Conservation (phyloP, 2,888 invertebrate genomes). For the Vandiemenella viatica region DNA sequence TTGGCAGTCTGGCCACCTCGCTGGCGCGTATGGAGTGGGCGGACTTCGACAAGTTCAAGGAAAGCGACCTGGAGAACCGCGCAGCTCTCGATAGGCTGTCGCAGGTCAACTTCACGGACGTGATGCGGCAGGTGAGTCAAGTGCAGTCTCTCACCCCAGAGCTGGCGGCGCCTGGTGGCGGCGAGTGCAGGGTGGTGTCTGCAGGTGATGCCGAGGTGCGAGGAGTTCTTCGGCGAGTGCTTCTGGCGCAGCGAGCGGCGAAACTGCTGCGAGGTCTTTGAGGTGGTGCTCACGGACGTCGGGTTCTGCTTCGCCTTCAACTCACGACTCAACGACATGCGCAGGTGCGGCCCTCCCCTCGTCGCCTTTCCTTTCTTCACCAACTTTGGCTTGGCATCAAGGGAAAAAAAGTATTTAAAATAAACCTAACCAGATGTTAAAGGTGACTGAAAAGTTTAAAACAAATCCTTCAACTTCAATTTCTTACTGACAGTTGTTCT, state of each 20-base stretch:
- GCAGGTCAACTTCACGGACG: conserved; percentile 14
- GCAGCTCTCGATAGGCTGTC: conserved; percentile 8
- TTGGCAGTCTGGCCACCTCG: conserved; percentile 13
- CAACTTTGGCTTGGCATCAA: neutral
- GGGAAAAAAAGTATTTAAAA: neutral
- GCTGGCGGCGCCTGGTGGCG: neutral
- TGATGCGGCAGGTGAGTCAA: conserved; percentile 17
- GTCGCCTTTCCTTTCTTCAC: too few species aligned
- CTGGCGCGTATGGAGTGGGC: conserved; percentile 22
- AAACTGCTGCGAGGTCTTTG: conserved; percentile 31
- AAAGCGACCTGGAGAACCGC: conserved; percentile 13
- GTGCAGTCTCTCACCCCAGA: neutral
- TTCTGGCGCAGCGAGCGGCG: conserved; percentile 28
- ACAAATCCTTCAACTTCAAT: too few species aligned
- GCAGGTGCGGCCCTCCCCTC: neutral
- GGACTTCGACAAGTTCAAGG: conserved; percentile 22
- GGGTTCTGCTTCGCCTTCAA: conserved; percentile 34
- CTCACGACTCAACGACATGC: conserved; percentile 23
- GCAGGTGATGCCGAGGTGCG: conserved; percentile 23
- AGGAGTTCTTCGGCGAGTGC: conserved; percentile 27
- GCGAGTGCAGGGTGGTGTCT: neutral
- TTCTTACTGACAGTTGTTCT: too few species aligned
- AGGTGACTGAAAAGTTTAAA: too few species aligned
- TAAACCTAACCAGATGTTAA: neutral
- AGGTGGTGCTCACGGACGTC: conserved; percentile 30